Evolutionary conservation across 2,797 vertebrate genomes (phyloP).

Genomic region (Hephaestus fuliginosus): DNA sequence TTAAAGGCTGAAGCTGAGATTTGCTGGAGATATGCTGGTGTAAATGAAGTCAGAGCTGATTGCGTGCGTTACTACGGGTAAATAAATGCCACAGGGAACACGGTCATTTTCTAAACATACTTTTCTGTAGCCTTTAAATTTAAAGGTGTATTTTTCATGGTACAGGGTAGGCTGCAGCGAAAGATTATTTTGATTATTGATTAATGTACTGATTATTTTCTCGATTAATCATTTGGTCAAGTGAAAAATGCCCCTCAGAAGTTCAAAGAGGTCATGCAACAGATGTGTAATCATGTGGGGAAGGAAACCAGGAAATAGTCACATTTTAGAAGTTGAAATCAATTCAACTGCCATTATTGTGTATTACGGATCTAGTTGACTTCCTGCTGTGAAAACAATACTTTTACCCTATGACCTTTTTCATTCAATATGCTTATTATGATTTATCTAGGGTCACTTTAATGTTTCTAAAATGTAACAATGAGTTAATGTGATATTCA

Average conservation of each 20-base stretch:
- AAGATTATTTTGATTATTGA: not conserved
- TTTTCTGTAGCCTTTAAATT: conserved; percentile 7
- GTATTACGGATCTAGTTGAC: not conserved
- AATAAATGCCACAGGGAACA: conserved; percentile 33
- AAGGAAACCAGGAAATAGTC: not conserved
- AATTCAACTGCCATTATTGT: not conserved
- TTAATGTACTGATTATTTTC: not conserved
- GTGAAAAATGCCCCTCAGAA: not conserved
- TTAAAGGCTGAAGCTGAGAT: conserved; percentile 48
- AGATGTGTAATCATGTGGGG: not conserved
- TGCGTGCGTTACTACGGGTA: conserved; percentile 17
- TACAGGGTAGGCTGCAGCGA: not conserved
- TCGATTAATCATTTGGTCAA: not conserved
- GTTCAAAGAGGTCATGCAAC: not conserved
- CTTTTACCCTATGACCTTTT: too few species aligned
- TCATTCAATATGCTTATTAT: not conserved
- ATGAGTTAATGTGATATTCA: not conserved
- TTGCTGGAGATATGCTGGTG: conserved; percentile 34
- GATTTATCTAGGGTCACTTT: not conserved
- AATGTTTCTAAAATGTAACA: not conserved
- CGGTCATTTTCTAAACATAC: conserved; percentile 28
- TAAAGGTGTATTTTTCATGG: conserved; percentile 10
- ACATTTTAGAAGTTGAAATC: not conserved
- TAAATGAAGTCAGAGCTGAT: conserved; percentile 17
- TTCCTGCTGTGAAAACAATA: not conserved